Percentiles rank a stretch among this genome's conserved stretches.
Conservation (phyloP, 2,888 invertebrate species). For the Tipula helvola region DNA sequence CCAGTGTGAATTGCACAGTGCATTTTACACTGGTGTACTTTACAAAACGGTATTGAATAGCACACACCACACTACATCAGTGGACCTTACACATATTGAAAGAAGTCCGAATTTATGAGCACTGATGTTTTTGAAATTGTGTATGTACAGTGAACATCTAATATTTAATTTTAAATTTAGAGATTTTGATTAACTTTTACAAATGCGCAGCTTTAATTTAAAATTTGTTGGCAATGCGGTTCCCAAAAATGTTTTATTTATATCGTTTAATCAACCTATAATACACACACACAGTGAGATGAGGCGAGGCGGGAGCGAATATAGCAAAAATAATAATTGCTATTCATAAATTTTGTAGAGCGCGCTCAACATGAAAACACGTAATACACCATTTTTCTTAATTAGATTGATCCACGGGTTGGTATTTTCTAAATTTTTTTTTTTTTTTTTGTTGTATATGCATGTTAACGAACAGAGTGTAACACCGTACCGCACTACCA, state of each 20-base stretch:
- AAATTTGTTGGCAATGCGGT: neutral
- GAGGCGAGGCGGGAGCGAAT: neutral
- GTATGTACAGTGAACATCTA: too few relatives aligned
- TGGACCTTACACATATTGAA: too few relatives aligned
- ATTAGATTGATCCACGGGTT: neutral
- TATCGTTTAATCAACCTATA: neutral
- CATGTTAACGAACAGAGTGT: neutral
- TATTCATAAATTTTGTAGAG: neutral
- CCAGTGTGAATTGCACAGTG: too few relatives aligned
- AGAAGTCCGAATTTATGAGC: too few relatives aligned
- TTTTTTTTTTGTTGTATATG: neutral
- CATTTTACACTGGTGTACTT: too few relatives aligned
- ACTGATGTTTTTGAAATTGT: too few relatives aligned
- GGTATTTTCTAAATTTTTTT: neutral
- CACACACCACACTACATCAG: too few relatives aligned
- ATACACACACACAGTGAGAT: neutral
- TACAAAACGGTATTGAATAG: too few relatives aligned
- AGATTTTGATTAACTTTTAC: too few relatives aligned
- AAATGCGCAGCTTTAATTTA: too few relatives aligned
- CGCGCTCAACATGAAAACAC: neutral
- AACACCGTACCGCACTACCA: neutral
- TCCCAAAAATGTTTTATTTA: neutral
- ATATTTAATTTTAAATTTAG: too few relatives aligned
- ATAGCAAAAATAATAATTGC: neutral
- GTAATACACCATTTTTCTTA: neutral